phyloP scores from a whole-genome alignment of 2,113 vertebrate species.

The Callocephalon fimbriatum region DNA sequence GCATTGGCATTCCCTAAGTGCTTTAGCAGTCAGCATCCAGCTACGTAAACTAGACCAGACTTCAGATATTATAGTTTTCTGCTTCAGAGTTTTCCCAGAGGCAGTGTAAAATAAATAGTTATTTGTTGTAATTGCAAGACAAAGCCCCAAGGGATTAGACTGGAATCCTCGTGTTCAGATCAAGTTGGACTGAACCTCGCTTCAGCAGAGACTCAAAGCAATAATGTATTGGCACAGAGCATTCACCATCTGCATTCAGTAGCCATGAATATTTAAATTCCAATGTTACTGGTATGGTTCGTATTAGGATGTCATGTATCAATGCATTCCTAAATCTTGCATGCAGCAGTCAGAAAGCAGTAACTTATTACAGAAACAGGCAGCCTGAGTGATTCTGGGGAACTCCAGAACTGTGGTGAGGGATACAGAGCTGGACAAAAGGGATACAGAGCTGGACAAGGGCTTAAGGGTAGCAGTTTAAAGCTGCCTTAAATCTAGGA shows the following conservation, averaged over 20 bases:
- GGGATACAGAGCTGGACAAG: neutral
- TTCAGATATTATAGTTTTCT: constrained; percentile 81
- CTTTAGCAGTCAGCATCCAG: constrained; percentile 80
- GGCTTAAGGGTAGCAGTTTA: neutral
- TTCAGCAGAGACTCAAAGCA: constrained; percentile 70
- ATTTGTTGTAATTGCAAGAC: constrained; percentile 82
- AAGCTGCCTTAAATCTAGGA: neutral
- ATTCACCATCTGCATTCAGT: constrained; percentile 62
- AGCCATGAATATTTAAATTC: constrained; percentile 72
- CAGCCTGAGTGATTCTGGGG: neutral
- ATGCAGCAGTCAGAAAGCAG: constrained; percentile 27
- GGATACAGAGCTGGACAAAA: neutral
- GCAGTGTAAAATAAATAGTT: constrained; percentile 83
- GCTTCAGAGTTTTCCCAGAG: constrained; percentile 78
- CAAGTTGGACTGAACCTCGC: constrained; percentile 63
- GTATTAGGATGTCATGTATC: constrained; percentile 58
- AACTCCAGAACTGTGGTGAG: neutral
- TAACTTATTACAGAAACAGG: neutral
- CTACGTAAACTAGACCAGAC: constrained; percentile 80
- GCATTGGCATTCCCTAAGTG: constrained; percentile 76
- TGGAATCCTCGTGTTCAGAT: constrained; percentile 78
- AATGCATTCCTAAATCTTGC: constrained; percentile 66
- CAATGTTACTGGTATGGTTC: constrained; percentile 53
- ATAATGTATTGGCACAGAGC: constrained; percentile 72
- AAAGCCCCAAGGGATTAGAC: constrained; percentile 76